Evolutionary conservation across 2,113 vertebrate species (phyloP), one percentile per base, ranked within the genome.

Genomic region (Thunnus thynnus): DNA sequence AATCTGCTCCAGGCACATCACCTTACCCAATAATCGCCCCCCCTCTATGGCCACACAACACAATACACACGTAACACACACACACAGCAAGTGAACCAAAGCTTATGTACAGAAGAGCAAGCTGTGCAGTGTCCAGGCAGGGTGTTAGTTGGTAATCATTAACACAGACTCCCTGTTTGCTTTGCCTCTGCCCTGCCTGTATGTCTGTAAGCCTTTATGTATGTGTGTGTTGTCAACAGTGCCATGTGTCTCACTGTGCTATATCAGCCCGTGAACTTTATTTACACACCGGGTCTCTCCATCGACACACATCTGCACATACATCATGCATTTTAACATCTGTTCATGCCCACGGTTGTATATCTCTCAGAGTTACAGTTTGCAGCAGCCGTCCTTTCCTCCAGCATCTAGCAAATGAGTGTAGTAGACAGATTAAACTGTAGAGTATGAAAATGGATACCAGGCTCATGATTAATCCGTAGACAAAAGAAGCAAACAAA

Each of bases 91-190:
- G 68, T 77, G 70, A 88, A 80, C 50, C 75, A 50, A 56, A 61
- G 72, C 86, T 80, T 69, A 74, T 82, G 71, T 65, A 82, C 81
- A 84, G 74, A 77, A 72, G 10, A 48, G 72, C 84, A 86, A 70
- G 83, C 83, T 86, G 86, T 80, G 88, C 75, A 25, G 86, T 47
- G 75, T 86, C 81, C 80, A 80, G 80, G 76, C 88, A 55, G 87
- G 73, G 82, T 83, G 74, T 77, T 65, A 57, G 86, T 48, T 78
- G 90, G 55, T 89, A 92, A 93, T 94, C 91, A 94, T 94, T 93
- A 93, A 90, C 90, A 80, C 80, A 41, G 65, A 83, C 76, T 71
- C 47, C 58, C 79, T 88, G 91, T 92, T 90, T 91, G 80, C 82
- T 72, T 61, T 87, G 54, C 67, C 47, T 78, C 69, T 20, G 54